A percentile compares a stretch with the other conserved stretches of the same genome.
phyloP scores from a whole-genome alignment of 2,888 invertebrate species.

The Nasonovia ribisnigri region DNA sequence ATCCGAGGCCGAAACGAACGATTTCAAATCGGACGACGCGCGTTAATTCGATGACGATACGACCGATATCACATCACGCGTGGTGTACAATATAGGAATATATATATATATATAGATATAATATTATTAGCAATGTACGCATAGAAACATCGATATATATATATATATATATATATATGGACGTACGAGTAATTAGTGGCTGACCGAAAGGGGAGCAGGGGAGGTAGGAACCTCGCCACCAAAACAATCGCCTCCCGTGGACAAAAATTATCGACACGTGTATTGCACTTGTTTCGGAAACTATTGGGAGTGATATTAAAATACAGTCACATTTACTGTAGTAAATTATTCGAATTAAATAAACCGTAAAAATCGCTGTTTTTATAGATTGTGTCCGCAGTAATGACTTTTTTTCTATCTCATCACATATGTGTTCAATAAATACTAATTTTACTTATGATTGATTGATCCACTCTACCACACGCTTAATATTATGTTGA shows the following conservation, averaged over 20 bases:
- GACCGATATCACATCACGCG: neutral
- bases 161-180: neutral
- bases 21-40: conserved; percentile 8
- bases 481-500: too few species aligned
- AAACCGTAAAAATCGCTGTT: neutral
- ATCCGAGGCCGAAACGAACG: conserved; percentile 21
- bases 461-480: too few species aligned
- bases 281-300: neutral
- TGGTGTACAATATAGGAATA: neutral
- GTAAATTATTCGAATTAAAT: neutral
- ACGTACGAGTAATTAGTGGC: neutral
- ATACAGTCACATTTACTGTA: neutral
- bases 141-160: neutral
- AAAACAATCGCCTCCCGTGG: neutral
- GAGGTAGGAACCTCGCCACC: neutral
- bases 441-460: too few species aligned
- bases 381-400: too few species aligned
- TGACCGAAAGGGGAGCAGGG: too few species aligned
- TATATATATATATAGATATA: neutral
- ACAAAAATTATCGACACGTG: neutral
- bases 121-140: neutral
- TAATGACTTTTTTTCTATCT: too few species aligned
- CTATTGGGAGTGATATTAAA: neutral
- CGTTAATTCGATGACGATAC: neutral
- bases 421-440: too few species aligned